Base-by-base conservation (phyloP, 2,113 vertebrate species). In the Paramisgurnus dabryanus region DNA sequence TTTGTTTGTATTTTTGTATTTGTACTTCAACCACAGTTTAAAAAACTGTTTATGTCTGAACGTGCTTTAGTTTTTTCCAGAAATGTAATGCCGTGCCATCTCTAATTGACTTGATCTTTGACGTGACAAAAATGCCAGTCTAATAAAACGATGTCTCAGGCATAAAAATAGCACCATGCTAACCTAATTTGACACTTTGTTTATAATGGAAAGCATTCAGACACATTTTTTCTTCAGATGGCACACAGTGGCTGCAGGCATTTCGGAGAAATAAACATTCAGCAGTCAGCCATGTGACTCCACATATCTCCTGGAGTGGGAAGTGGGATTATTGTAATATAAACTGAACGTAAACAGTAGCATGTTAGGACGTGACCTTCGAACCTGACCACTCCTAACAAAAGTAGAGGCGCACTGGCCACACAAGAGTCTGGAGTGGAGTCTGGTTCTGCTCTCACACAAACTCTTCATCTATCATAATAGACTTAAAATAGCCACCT, bases 401-500 rank as follows among this genome's bases (percentile, higher is more conserved):
- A 15, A 49, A 45, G 9, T 27, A 18, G 43, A 50, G 55, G 67
- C 15, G 13, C 53, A 47, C 58, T 71, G 80, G 18, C 64, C 39
- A 61, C 68, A 47, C 39, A 64, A 22, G 60, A 55, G 67, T 53
- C 72, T 76, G 34, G 13, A 55, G 22, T 61, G 12, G 67, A 71
- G 39, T 43, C 45, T 72, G 72, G 71, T 15, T 60, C 65, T 47
- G 67, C 17, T 3, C 60, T 12, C 39, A 49, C 47, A 65, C 58
- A 58, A 65, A 77, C 58, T 55, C 81, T 49, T 60, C 8, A 67
- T 45, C 68, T 67, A 27, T 65, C 53, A 60, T 27, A 50, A 78
- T 65, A 58, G 18, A 66, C 67, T 74, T 82, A 72, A 82, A 70
- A 73, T 78, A 73, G 18, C 47, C 12, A 7, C 67, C 58, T 73